Evolutionary conservation across 2,113 vertebrate species (phyloP).

Genomic region (Hepsetus odoe): DNA sequence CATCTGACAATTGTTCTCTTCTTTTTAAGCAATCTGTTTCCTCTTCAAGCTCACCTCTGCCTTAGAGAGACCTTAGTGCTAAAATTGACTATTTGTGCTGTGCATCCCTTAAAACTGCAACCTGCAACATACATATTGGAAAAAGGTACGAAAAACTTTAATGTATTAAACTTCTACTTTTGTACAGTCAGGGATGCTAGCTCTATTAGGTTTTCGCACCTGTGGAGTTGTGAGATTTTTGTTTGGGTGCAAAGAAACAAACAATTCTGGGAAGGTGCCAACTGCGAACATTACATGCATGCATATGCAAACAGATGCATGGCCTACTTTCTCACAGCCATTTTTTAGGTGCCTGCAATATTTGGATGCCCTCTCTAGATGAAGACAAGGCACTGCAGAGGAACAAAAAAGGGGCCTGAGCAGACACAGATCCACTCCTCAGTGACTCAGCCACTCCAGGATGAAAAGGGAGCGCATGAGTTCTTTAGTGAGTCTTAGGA

Average conservation of each 20-base stretch:
- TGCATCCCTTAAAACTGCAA: not conserved
- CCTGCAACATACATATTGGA: not conserved
- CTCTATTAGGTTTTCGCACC: not conserved
- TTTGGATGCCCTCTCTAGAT: conserved; percentile 5
- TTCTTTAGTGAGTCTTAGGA: conserved; percentile 20
- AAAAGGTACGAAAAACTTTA: not conserved
- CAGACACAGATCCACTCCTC: conserved; percentile 33
- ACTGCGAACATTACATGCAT: not conserved
- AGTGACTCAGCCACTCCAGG: conserved; percentile 47
- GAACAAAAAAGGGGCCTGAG: conserved; percentile 19
- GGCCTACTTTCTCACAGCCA: not conserved
- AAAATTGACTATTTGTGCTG: not conserved
- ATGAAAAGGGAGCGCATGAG: conserved; percentile 45
- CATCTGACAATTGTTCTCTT: conserved; percentile 21
- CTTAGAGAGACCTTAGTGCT: not conserved
- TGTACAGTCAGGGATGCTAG: not conserved
- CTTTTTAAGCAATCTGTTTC: conserved; percentile 9
- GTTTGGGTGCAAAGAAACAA: not conserved
- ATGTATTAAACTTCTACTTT: not conserved
- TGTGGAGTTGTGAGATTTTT: conserved; percentile 27
- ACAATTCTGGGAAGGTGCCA: not conserved
- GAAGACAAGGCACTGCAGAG: conserved; percentile 48
- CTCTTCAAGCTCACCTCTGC: not conserved
- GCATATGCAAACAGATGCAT: conserved; percentile 1
- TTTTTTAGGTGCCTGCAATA: conserved; percentile 27